Conservation (phyloP, 2,113 vertebrate genomes). For the Polyodon spathula region DNA sequence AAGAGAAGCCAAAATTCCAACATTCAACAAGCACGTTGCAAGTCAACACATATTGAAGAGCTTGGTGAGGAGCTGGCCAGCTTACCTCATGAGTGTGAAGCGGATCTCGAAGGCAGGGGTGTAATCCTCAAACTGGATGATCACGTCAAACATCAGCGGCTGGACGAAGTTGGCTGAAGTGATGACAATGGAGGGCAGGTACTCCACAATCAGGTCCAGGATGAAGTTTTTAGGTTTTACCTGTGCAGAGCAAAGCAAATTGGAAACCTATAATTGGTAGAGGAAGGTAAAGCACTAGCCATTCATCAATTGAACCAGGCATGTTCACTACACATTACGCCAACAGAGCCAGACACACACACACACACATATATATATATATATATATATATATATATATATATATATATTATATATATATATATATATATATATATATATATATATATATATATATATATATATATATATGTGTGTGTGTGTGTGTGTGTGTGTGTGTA, state of each 20-base stretch:
- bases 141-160: constrained; percentile 68
- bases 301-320: neutral
- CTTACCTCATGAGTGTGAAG: constrained; percentile 83
- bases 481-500: too few species aligned
- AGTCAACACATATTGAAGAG: neutral
- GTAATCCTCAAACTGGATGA: constrained; percentile 85
- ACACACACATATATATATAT: too few species aligned
- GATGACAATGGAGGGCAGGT: constrained; percentile 91
- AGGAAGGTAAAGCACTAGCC: neutral
- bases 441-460: too few species aligned
- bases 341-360: too few species aligned
- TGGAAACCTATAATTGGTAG: neutral
- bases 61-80: neutral
- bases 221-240: constrained; percentile 32
- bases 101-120: constrained; percentile 84
- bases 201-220: constrained; percentile 69
- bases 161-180: constrained; percentile 81
- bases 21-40: neutral
- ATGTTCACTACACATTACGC: too few species aligned
- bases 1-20: too few species aligned
- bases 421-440: too few species aligned
- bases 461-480: too few species aligned
- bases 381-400: too few species aligned
- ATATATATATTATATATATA: too few species aligned
- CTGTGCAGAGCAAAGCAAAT: constrained; percentile 7